Evolutionary conservation across 1,140 invertebrate genomes (phyloP), one percentile per base, ranked within the genome.

Genomic region (Lutraria rhynchaena): DNA sequence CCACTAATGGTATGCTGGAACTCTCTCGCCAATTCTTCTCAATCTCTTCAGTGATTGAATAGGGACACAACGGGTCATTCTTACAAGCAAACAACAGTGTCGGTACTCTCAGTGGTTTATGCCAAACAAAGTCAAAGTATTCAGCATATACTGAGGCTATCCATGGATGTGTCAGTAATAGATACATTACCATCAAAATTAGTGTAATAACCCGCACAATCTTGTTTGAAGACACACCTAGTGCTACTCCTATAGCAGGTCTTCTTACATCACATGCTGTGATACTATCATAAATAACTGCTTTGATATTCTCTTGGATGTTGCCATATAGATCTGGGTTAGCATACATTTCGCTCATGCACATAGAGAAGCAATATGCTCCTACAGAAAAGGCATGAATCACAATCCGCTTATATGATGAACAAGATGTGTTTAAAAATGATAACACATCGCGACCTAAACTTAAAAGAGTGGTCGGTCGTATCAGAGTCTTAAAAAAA

Each of bases 381-480:
- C 74, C 74, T 44, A 77, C 65, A 22, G 74, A 77, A 29, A 65
- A 46, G 3, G 74, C 74, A 65, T 77, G 74, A 17, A 77, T 33
- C 22, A 77, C 22, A 35, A 77, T 63, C 27, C 53, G 31, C 24
- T 51, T 27, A 35, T 77, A 77, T 35, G 19, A 1, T 4, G 22
- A 22, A 51, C 58, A 46, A 3, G 9, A 31, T 15, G 4, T 53
- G 3, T 65, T 27, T 7, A 77, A 24, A 49, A 61, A 65, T 13
- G 29, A 27, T 31, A 77, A 31, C 46, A 77, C 51, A 17, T 63
- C 46, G 17, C 3, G 29, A 9, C 44, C 44, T 27, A 77, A 46
- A 1, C 13, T 44, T 51, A 61, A 4, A 29, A 60, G 65, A 51
- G 24, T 58, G 13, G 49, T 65, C 15, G 74, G 74, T 60, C 74